Base-by-base conservation (phyloP, 2,888 invertebrate genomes). In the Drosophila borealis region DNA sequence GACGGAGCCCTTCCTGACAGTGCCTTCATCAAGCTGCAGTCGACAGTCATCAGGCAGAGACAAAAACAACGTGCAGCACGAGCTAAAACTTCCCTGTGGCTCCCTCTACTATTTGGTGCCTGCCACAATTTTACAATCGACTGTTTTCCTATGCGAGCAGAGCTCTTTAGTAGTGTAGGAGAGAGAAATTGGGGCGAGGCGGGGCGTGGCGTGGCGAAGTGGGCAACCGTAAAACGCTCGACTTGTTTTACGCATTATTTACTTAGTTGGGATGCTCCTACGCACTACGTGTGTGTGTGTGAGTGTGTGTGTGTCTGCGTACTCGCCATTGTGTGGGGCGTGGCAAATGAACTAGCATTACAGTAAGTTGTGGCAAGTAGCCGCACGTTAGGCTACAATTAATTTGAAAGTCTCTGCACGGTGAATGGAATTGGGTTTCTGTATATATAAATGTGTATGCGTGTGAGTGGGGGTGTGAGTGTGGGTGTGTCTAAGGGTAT, bases 191-290 rank as follows among this genome's bases (percentile, higher is more conserved):
- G 5, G 1, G 29, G 13, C 13, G 29, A 11, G n/a, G 53, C 14
- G 45, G 34, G 39, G 49, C 9, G 14, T 10, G 1, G 33, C 25
- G 17, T 11, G 13, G 44, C 21, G 17, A 25, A 34, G 46, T 44
- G 48, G 56, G 51, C 33, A 67, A 48, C 70, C 68, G 86, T 85
- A 85, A 80, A 84, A 80, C 88, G 88, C 81, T 87, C 74, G 85
- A 87, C 80, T 89, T 84, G 85, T 87, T 89, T 84, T 87, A 85
- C 85, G 85, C 88, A 84, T 87, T 85, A 85, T 87, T 85, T 80
- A 84, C 80, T 81, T 75, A 75, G 74, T 74, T 77, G 74, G 77
- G 81, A 80, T 72, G 81, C 85, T 81, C 55, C 44, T 45, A 53
- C 70, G 67, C 51, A 61, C 21, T 63, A 63, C 68, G 79, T 64